phyloP scores from a whole-genome alignment of 2,888 invertebrate genomes.

The Lasioglossum pauxillum region DNA sequence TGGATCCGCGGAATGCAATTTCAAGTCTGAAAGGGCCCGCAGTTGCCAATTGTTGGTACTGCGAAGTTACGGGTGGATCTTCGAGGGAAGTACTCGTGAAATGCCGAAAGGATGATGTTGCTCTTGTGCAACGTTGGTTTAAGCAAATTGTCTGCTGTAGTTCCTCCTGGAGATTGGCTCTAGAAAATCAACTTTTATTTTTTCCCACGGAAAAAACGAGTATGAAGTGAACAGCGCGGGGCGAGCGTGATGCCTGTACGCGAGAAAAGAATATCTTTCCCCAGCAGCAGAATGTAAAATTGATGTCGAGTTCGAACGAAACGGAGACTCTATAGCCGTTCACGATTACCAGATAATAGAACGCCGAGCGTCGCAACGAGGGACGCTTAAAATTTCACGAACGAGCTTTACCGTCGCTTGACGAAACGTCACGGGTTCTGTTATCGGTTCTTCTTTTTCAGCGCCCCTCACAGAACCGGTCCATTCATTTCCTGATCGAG shows the following conservation, averaged over 20 bases:
- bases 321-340: conserved; percentile 49
- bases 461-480: neutral
- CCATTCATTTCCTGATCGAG: conserved; percentile 30
- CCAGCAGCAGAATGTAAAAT: conserved; percentile 27
- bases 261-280: neutral
- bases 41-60: neutral
- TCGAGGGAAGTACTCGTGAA: neutral
- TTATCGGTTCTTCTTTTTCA: neutral
- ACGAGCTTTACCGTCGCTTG: conserved; percentile 19
- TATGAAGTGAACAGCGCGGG: neutral
- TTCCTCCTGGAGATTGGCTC: neutral
- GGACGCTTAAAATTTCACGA: conserved; percentile 59
- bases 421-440: conserved; percentile 51
- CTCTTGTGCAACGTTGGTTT: neutral
- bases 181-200: neutral
- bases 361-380: conserved; percentile 17
- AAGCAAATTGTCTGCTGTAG: neutral
- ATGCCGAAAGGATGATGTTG: too few species aligned
- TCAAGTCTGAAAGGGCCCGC: neutral
- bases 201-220: neutral
- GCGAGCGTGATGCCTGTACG: neutral
- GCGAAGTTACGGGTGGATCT: neutral
- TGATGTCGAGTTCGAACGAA: conserved; percentile 32
- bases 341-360: conserved; percentile 56
- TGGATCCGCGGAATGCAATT: neutral